Percentiles rank a stretch among this genome's conserved stretches.
These are phyloP conservation scores for Wiebesia pumilae DNA, from an alignment of 1,140 invertebrate genomes.

Conservation along the genomic window DNA sequence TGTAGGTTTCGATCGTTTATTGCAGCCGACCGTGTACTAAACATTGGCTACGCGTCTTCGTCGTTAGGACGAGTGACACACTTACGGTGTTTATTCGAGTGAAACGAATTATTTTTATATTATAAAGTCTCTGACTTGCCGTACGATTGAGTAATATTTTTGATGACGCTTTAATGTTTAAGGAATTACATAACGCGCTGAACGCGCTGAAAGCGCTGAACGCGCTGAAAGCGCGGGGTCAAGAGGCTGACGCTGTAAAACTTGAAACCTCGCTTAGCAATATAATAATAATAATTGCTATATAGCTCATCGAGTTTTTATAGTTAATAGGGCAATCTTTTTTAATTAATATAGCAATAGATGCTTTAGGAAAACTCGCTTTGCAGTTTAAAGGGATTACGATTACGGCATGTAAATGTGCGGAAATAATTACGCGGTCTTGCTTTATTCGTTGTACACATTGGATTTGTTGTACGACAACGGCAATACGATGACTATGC, in stretches of 20 bases:
- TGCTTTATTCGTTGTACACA: not conserved
- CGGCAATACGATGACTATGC: not conserved
- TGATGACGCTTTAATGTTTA: slow-evolving; percentile 23
- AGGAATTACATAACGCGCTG: slow-evolving; percentile 28
- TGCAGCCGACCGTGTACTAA: not conserved
- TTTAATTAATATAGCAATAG: not conserved
- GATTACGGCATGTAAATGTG: not conserved
- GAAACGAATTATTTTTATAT: not conserved
- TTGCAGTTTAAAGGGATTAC: not conserved
- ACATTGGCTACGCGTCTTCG: too few species aligned
- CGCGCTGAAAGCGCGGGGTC: slow-evolving; percentile 10
- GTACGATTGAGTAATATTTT: not conserved
- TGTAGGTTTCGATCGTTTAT: not conserved
- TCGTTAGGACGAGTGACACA: not conserved
- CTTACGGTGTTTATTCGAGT: not conserved
- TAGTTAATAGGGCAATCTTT: not conserved
- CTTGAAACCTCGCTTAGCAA: slow-evolving; percentile 27
- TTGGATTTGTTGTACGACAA: not conserved
- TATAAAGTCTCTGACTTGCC: not conserved
- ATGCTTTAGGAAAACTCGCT: not conserved
- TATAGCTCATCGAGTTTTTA: not conserved
- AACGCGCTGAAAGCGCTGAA: slow-evolving; percentile 41
- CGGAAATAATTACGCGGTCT: not conserved
- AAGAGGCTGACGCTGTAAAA: slow-evolving; percentile 33
- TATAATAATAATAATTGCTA: slow-evolving; percentile 14